phyloP scores from a whole-genome alignment of 2,797 vertebrate genomes.

The Tamandua tetradactyla region DNA sequence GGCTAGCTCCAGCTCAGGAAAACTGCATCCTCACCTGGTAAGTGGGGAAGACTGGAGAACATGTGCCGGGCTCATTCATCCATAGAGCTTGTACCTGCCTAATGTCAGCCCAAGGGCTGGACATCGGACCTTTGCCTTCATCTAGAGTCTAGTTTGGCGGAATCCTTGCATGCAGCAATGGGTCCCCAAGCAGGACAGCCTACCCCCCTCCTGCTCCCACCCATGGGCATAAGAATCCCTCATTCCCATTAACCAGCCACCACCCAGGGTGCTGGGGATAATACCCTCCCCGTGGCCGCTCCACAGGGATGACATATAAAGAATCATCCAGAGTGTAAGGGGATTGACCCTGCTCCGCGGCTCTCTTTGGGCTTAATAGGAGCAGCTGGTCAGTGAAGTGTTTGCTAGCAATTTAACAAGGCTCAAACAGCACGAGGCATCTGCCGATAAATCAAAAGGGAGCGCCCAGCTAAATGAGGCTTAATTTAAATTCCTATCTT shows the following conservation, averaged over 20 bases:
- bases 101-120: not conserved
- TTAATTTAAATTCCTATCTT: conserved; percentile 83
- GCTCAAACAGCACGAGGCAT: conserved; percentile 81
- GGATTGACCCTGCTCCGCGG: conserved; percentile 77
- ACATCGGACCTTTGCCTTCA: not conserved
- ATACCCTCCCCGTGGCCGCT: conserved; percentile 37
- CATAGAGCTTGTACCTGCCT: not conserved
- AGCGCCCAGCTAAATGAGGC: conserved; percentile 81
- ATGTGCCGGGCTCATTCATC: not conserved
- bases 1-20: not conserved
- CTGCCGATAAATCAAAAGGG: conserved; percentile 85
- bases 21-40: not conserved
- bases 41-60: fast-evolving
- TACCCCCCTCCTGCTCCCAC: not conserved
- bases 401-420: conserved; percentile 87
- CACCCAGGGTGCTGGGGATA: not conserved
- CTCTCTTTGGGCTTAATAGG: conserved; percentile 82
- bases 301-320: conserved; percentile 47
- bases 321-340: conserved; percentile 69
- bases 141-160: not conserved
- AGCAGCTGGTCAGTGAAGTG: conserved; percentile 87
- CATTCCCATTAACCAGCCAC: conserved; percentile 65
- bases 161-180: not conserved
- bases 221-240: conserved; percentile 54
- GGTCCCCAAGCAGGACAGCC: not conserved